Evolutionary conservation across 2,113 vertebrate genomes (phyloP), one percentile per base, ranked within the genome.

Genomic region (Paralichthys olivaceus): DNA sequence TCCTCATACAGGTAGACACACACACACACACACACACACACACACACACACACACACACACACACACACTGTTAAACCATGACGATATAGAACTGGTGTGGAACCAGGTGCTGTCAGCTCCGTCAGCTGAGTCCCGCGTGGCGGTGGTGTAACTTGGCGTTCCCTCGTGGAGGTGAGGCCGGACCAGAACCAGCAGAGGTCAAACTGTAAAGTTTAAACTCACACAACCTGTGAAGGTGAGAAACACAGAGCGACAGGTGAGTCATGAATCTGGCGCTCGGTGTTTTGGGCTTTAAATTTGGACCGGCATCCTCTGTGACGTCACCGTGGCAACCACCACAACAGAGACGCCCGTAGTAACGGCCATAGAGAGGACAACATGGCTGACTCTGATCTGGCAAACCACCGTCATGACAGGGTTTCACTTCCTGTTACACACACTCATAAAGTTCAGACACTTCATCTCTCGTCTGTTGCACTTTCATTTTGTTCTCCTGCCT

Each of bases 241-340:
- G 45, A 25, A 20, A 60, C 49, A 47, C 7, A 17, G 9, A 0
- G n/a, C 25, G 7, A 17, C 83, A 63, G 79, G 66, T 83, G 83
- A 80, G 54, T 85, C 86, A 88, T 34, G 37, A 5, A 34, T 69
- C 15, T 49, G 25, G 58, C 63, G 51, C 8, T 5, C 3, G 29
- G 2, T 2, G 58, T n/a, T 28, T 51, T 58, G 3, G 20, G 19
- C 49, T 51, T n/a, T n/a, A 17, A 11, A 40, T 7, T 15, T 64
- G 67, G 45, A 75, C 15, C 29, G 19, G 1, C 22, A 0, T 63
- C 59, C 14, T 28, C 20, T 1, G 14, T 56, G 29, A 45, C 0
- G n/a, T 79, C 75, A 43, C 51, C 2, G 14, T 56, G 22, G 68
- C 22, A 67, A 76, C 70, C 13, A 12, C n/a, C 49, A 72, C 53